Percentiles rank a stretch among this genome's conserved stretches.
Conservation (phyloP, 2,888 invertebrate genomes). For the Euproctis similis region DNA sequence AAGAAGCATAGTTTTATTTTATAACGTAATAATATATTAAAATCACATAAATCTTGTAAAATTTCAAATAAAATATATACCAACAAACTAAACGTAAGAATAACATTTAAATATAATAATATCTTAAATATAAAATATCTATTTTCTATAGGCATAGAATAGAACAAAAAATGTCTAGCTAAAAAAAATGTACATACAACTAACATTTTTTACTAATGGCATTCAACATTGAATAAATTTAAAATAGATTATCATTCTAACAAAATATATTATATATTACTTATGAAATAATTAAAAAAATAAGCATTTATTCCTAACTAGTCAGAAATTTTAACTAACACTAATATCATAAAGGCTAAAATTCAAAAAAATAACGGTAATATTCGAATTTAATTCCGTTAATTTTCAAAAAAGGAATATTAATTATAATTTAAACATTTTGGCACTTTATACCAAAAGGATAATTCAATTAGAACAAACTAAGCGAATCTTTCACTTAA, state of each 20-base stretch:
- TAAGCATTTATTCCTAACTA: slow-evolving; percentile 17
- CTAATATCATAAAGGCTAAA: too few relatives aligned
- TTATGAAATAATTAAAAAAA: slow-evolving; percentile 22
- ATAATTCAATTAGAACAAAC: too few relatives aligned
- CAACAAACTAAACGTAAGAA: slow-evolving; percentile 50
- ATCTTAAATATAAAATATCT: slow-evolving; percentile 29
- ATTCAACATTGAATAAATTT: slow-evolving; percentile 38
- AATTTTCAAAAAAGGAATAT: too few relatives aligned
- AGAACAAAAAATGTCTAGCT: slow-evolving; percentile 16
- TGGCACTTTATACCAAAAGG: slow-evolving; percentile 56
- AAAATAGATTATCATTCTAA: too few relatives aligned
- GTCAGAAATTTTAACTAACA: too few relatives aligned
- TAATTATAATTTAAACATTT: slow-evolving; percentile 39
- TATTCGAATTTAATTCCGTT: too few relatives aligned
- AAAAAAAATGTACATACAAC: slow-evolving; percentile 23
- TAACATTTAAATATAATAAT: slow-evolving; percentile 26
- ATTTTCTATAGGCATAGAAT: slow-evolving; percentile 16
- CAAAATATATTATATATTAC: slow-evolving; percentile 19
- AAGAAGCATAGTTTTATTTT: slow-evolving; percentile 65
- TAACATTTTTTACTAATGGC: slow-evolving; percentile 55
- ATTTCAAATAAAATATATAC: slow-evolving; percentile 68
- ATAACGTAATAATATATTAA: slow-evolving; percentile 68
- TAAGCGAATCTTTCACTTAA: too few relatives aligned
- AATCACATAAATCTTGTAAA: slow-evolving; percentile 69
- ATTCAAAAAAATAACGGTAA: too few relatives aligned